Evolutionary conservation across 2,113 vertebrate genomes (phyloP).

Genomic region (Oncorhynchus gorbuscha): DNA sequence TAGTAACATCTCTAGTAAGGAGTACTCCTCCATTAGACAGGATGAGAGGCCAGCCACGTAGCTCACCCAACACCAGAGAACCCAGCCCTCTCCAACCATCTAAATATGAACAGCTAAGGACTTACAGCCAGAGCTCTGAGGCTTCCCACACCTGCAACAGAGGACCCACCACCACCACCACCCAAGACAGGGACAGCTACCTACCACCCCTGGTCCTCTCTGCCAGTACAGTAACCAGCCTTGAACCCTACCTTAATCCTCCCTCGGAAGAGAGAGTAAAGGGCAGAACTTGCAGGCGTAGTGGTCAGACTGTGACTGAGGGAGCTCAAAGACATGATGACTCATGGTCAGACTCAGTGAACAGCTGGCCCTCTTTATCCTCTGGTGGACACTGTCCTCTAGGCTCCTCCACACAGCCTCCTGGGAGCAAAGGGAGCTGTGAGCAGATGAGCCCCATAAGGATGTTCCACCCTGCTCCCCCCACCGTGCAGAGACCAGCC

Average conservation of each 20-base stretch:
- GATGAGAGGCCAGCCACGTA: background rate
- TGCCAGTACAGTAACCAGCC: background rate
- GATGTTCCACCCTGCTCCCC: conserved; percentile 33
- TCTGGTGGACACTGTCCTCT: background rate
- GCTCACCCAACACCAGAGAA: background rate
- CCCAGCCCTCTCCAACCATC: background rate
- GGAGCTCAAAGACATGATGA: background rate
- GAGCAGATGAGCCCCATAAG: background rate
- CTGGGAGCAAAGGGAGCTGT: background rate
- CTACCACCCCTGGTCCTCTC: background rate
- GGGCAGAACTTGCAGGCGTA: background rate
- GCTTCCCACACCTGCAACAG: background rate
- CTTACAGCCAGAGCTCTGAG: background rate
- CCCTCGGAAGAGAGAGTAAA: background rate
- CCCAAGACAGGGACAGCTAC: background rate
- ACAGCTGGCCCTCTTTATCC: background rate
- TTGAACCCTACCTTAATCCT: background rate
- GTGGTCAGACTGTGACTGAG: background rate
- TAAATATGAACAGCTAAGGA: background rate
- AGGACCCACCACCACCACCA: background rate
- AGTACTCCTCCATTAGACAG: background rate
- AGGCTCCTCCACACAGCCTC: background rate
- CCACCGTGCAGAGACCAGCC: conserved; percentile 33
- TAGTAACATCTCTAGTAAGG: background rate
- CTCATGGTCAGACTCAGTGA: background rate